Base-by-base conservation (phyloP, 2,113 vertebrate genomes). In the Siniperca chuatsi region DNA sequence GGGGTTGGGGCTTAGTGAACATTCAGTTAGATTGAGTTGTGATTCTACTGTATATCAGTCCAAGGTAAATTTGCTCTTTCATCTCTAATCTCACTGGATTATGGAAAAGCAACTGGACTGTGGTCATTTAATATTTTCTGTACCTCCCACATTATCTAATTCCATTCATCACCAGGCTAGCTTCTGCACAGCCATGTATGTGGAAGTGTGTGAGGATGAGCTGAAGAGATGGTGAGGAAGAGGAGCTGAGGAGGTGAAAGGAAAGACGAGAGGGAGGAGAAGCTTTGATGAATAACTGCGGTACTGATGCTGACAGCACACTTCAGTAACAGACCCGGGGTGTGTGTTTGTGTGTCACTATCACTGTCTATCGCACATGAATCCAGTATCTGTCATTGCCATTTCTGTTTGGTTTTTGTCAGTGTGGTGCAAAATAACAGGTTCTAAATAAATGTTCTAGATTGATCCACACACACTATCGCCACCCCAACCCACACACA, bases 201-300 rank as follows among this genome's bases (percentile, higher is more conserved):
- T 74, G 62, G 37, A 60, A 33, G 57, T 44, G 61, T 62, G 61
- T 64, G 57, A 81, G 54, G 64, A 52, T 12, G 44, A 64, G 18
- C 25, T 52, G 42, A 37, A 55, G 65, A 46, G 13, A n/a, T 3
- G 44, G 58, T 15, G 10, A 60, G 23, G 46, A 33, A 67, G 61
- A 72, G 35, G 12, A 42, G 54, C 33, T 33, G 46, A 67, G 65
- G 64, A 40, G 50, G 62, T 0, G 68, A 68, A 20, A 37, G 55
- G 70, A 60, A 69, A 69, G 81, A 74, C 55, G 35, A 77, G 42
- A 74, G 46, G 57, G 79, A 65, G 80, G 74, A 58, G 20, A 69
- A 75, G 79, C 81, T 79, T 91, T 95, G 93, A 94, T 90, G 85
- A 92, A 93, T 94, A 92, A 92, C 92, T 93, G 91, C 87, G 10